Base-by-base conservation (phyloP, 2,888 invertebrate species). In the Hypsopygia costalis region DNA sequence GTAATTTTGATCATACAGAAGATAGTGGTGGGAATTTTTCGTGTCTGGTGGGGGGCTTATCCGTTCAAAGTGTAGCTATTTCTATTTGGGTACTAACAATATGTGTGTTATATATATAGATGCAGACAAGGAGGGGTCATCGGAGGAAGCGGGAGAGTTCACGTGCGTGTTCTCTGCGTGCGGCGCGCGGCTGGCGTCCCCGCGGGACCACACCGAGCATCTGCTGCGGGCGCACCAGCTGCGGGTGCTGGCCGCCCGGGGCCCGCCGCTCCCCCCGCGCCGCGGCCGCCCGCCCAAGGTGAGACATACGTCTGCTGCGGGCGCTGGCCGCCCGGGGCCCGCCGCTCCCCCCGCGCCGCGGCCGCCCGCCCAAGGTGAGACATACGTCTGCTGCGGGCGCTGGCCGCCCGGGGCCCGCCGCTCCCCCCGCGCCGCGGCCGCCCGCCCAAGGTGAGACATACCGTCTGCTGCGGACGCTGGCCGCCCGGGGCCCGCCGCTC, bases 121-220 rank as follows among this genome's bases (percentile, higher is more conserved):
- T 4, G 29, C 8, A 11, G 21, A 33, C 3, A 16, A 25, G 12
- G 43, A 34, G 6, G 16, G 11, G 36, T 25, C n/a, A 20, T 30
- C 11, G 28, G 11, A 37, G 52, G n/a, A n/a, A n/a, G n/a, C n/a
- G 44, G 58, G 52, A 44, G 50, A 52, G 40, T 51, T 57, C 46
- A 46, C 71, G 54, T 87, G 87, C 73, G 86, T 87, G 69, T 86
- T 87, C 76, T 69, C 80, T 41, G 65, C 76, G 59, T 87, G 87
- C 72, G 77, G 74, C 49, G 68, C 58, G 53, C 67, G 73, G 28
- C 61, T 87, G 55, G 28, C 63, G 40, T 73, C 79, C 0, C 73
- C 85, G 43, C 70, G 75, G 56, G 81, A 70, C 56, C 86, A 88
- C 75, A 85, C 87, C n/a, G 85, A 85, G 64, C 86, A 88, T 60